A percentile compares a stretch with the other conserved stretches of the same genome.
Conservation (phyloP, 2,888 invertebrate genomes). For the Galeruca laticollis region DNA sequence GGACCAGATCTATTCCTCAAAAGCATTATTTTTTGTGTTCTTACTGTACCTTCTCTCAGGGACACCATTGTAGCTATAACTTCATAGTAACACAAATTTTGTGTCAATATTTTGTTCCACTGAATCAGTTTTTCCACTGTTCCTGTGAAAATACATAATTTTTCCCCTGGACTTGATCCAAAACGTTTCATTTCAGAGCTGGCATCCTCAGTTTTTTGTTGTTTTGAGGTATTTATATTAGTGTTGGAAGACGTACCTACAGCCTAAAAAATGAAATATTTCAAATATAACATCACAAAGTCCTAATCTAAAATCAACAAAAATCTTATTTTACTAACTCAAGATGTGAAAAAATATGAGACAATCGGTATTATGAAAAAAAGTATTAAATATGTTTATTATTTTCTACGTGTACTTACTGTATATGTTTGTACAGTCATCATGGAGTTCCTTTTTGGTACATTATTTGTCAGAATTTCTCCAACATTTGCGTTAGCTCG, state of each 20-base stretch:
- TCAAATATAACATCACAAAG: too few relatives aligned
- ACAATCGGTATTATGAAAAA: too few relatives aligned
- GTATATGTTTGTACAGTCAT: not conserved
- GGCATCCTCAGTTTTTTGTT: not conserved
- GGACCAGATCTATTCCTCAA: slow-evolving; percentile 72
- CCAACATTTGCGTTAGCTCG: not conserved
- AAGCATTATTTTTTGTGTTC: slow-evolving; percentile 64
- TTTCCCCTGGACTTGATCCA: slow-evolving; percentile 40
- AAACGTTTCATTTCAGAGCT: slow-evolving; percentile 13
- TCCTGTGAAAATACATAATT: slow-evolving; percentile 54
- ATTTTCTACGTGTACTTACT: not conserved
- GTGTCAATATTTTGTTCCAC: slow-evolving; percentile 55
- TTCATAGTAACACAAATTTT: slow-evolving; percentile 55
- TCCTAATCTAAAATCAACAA: too few relatives aligned
- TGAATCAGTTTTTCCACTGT: slow-evolving; percentile 56
- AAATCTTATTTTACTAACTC: too few relatives aligned
- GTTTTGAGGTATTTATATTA: not conserved
- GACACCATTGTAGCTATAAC: slow-evolving; percentile 60
- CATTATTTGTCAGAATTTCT: not conserved
- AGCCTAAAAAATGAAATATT: not conserved
- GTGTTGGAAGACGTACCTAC: not conserved
- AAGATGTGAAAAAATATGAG: too few relatives aligned
- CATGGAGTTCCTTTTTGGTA: not conserved
- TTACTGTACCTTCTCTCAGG: slow-evolving; percentile 56
- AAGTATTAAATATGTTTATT: not conserved